These are phyloP conservation scores for Sander vitreus DNA, from an alignment of 2,113 vertebrate species.

Conservation along the genomic window DNA sequence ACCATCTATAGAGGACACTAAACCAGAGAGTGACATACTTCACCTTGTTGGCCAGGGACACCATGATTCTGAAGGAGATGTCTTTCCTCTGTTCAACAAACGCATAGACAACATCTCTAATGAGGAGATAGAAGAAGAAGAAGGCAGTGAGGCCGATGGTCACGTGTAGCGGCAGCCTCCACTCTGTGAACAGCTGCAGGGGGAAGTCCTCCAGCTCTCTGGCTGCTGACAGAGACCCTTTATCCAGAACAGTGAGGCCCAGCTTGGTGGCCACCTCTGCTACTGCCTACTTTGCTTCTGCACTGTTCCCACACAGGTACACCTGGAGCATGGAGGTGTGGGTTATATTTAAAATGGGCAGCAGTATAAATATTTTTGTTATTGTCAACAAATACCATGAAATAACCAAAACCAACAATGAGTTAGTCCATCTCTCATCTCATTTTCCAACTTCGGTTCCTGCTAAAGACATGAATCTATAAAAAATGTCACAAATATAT, in stretches of 20 bases:
- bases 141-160: slow-evolving; percentile 80
- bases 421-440: background rate
- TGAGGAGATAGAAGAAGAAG: slow-evolving; percentile 89
- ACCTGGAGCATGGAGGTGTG: slow-evolving; percentile 82
- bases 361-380: background rate
- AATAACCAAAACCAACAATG: background rate
- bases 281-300: slow-evolving; percentile 89
- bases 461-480: background rate
- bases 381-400: background rate
- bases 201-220: slow-evolving; percentile 94
- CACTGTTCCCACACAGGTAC: slow-evolving; percentile 91
- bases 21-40: background rate
- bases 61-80: slow-evolving; percentile 86
- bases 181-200: slow-evolving; percentile 92
- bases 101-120: slow-evolving; percentile 85
- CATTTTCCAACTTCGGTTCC: background rate
- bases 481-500: background rate
- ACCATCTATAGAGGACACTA: background rate
- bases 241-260: slow-evolving; percentile 90
- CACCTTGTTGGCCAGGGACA: slow-evolving; percentile 89
- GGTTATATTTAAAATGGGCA: background rate
- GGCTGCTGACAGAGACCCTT: slow-evolving; percentile 89
- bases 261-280: slow-evolving; percentile 86
- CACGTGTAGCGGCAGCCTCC: slow-evolving; percentile 88
- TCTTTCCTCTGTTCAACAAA: slow-evolving; percentile 78